Percentiles rank a stretch among this genome's conserved stretches.
phyloP scores from a whole-genome alignment of 2,888 invertebrate genomes.

The Perizoma affinitatum region DNA sequence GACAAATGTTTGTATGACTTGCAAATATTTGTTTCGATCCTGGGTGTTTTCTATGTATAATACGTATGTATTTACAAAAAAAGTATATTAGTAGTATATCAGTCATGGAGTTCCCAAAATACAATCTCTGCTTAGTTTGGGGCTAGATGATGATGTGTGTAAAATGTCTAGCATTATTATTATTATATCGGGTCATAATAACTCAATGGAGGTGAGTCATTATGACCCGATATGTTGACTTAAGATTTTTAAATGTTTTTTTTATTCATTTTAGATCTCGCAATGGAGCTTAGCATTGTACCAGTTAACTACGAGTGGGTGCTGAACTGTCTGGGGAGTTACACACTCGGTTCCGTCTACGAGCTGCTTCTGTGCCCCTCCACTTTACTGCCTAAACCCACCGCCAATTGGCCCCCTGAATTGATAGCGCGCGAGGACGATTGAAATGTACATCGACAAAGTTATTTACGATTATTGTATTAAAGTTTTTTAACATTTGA shows the following conservation, averaged over 20 bases:
- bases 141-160: too few species aligned
- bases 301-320: slow-evolving; percentile 79
- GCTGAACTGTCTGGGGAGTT: slow-evolving; percentile 73
- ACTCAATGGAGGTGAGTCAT: too few species aligned
- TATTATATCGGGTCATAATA: too few species aligned
- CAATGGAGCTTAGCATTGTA: slow-evolving; percentile 65
- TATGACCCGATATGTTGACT: too few species aligned
- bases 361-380: slow-evolving; percentile 68
- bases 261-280: slow-evolving; percentile 61
- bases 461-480: slow-evolving; percentile 16
- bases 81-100: too few species aligned
- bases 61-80: too few species aligned
- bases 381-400: slow-evolving; percentile 52
- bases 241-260: not conserved
- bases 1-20: too few species aligned
- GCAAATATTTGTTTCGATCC: too few species aligned
- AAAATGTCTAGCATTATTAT: too few species aligned
- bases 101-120: too few species aligned
- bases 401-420: slow-evolving; percentile 58
- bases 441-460: slow-evolving; percentile 24
- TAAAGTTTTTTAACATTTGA: slow-evolving; percentile 21
- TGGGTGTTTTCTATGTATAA: too few species aligned
- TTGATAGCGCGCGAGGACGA: slow-evolving; percentile 55
- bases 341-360: slow-evolving; percentile 58
- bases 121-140: too few species aligned